Base-by-base conservation (phyloP, 2,113 vertebrate genomes). In the Zapornia atra region DNA sequence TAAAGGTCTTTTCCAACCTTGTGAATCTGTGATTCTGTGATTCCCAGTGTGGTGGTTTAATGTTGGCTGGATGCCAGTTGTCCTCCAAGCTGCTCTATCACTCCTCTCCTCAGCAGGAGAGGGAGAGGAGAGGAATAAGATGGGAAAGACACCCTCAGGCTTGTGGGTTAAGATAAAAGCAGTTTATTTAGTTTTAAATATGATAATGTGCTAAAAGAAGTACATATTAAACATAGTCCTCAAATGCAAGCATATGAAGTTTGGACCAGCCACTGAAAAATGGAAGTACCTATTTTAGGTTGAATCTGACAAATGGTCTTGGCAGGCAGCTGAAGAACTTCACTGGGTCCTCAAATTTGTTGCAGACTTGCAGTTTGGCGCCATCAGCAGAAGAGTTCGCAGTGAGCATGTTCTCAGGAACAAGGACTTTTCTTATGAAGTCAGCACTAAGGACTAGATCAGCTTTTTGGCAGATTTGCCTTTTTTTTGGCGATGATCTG, bases 381-480 rank as follows among this genome's bases (percentile, higher is more conserved):
- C 13, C 28, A 33, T 25, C n/a, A 77, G 50, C 22, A 36, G 14
- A 70, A 7, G 2, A 28, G 3, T 51, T 44, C 59, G 38, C 36
- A 60, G 1, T 15, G 4, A 68, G 8, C 8, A 5, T n/a, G 40
- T 26, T 88, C 19, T 31, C 36, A 68, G 29, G 13, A 89, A 16
- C 1, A 57, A 50, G 9, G n/a, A 40, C 14, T 0, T 22, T 34
- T 38, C 61, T 34, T 6, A 2, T 34, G 2, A 33, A 17, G 20
- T 69, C 34, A 36, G 20, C 72, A 53, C 3, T 26, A 24, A 48
- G 29, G 54, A 20, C 15, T 56, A 33, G 38, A 29, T 0, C 5
- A 16, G 2, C 1, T 33, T 91, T 81, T 61, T 42, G 7, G 2
- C 6, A n/a, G 6, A 29, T 75, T 66, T 84, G 6, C 2, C 29